Base-by-base conservation (phyloP, 2,113 vertebrate species). In the Helogale parvula region DNA sequence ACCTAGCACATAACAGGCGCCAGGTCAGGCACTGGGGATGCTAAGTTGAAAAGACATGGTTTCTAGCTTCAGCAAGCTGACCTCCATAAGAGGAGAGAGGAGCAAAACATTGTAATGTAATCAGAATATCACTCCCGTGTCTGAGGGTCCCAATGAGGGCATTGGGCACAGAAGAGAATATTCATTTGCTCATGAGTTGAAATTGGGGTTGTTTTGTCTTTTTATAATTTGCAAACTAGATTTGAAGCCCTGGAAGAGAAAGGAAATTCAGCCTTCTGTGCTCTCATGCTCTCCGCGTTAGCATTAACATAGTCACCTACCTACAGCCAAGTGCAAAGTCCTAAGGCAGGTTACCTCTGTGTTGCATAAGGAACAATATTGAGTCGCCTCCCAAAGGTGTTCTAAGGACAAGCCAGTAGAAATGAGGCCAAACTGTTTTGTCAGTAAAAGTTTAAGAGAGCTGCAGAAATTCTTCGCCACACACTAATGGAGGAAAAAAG, bases 91-190 rank as follows among this genome's bases (percentile, higher is more conserved):
- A 54, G 13, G 17, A 35, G 2, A 17, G 29, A 16, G 1, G 11
- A 5, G 7, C 8, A 50, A n/a, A 35, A 14, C 29, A 23, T 35
- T 65, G 3, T 9, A 25, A 19, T 3, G 5, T 23, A 21, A 52
- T 6, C 9, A 69, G 12, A 23, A 35, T 25, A 27, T 13, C 5
- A 6, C n/a, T 25, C 25, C 21, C 3, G 2, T 0, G 7, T 16
- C 57, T 88, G 74, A 76, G 41, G 74, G 41, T 77, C 41, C 27
- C 11, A 21, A 19, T 27, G 60, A 87, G 47, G 25, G 19, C 54
- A 33, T 3, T 3, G 14, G 50, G 14, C 29, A 10, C 10, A 10
- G 33, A 60, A 17, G 50, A 54, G 17, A 38, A 17, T 23, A 63
- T n/a, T 54, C 7, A 7, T 21, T 50, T 82, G 47, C 38, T 80